Base-by-base conservation (phyloP, 1,140 invertebrate genomes). In the Polypedilum vanderplanki region DNA sequence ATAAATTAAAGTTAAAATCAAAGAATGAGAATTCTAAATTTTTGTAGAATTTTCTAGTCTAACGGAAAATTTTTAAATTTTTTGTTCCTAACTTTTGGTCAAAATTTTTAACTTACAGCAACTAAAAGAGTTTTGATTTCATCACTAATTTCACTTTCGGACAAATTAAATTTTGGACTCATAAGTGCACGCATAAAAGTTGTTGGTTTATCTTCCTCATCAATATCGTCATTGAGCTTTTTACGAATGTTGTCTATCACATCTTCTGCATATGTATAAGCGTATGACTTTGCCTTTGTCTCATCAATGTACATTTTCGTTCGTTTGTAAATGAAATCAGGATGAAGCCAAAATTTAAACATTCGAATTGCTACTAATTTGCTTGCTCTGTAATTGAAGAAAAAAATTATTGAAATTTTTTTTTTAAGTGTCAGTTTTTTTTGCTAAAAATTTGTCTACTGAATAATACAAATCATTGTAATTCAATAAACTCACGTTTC, bases 71-170 rank as follows among this genome's bases (percentile, higher is more conserved):
- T n/a, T n/a, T n/a, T n/a, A n/a, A n/a, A n/a, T n/a, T n/a, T n/a
- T n/a, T n/a, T n/a, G n/a, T n/a, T n/a, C n/a, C n/a, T n/a, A n/a
- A 57, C 10, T 57, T 57, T 15, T 15, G n/a, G n/a, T n/a, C n/a
- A 3, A 1, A 22, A n/a, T 1, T 57, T 57, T n/a, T 12, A 4
- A 57, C 46, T 57, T 57, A 57, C 46, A 9, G 46, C 46, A 15
- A 57, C 46, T n/a, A 57, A n/a, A 57, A 57, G 46, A 57, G 46
- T 57, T n/a, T n/a, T 57, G n/a, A 57, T 57, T 12, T 57, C 46
- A n/a, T 57, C 46, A n/a, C n/a, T 12, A 57, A 57, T 57, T 57
- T 57, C 46, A 57, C 12, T 57, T n/a, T 57, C 46, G 1, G 12
- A 15, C 15, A 57, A 57, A 15, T 57, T 57, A 1, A n/a, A 57